Conservation (phyloP, 2,113 vertebrate genomes). For the Calyptomena viridis region DNA sequence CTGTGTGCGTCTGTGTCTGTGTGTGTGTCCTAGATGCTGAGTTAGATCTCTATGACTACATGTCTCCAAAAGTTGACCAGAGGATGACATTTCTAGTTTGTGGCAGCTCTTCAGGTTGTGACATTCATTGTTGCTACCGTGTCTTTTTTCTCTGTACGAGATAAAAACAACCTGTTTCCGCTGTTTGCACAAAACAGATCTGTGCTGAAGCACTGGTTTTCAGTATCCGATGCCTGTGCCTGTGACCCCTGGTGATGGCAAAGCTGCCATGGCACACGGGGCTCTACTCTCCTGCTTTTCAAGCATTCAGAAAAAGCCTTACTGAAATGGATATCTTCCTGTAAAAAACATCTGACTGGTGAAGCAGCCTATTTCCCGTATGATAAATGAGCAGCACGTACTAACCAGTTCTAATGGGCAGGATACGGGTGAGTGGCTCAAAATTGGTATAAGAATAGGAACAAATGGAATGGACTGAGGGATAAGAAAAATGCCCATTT, state of each 20-base stretch:
- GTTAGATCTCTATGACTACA: neutral
- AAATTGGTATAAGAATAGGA: conserved; percentile 30
- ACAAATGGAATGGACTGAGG: conserved; percentile 20
- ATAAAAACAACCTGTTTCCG: neutral
- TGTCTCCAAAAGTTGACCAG: neutral
- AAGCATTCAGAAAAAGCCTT: neutral
- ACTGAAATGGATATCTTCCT: neutral
- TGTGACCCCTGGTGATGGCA: neutral
- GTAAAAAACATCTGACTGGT: neutral
- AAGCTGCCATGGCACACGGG: neutral
- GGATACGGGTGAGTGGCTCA: neutral
- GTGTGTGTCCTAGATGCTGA: neutral
- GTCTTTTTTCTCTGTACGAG: neutral
- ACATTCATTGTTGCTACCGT: conserved; percentile 17
- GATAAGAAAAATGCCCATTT: neutral
- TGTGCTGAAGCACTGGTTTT: neutral
- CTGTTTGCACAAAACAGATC: neutral
- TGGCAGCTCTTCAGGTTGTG: neutral
- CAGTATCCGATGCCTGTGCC: accelerated
- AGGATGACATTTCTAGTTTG: conserved; percentile 5
- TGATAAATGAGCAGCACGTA: neutral
- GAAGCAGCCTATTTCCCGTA: neutral
- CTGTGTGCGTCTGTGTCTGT: neutral
- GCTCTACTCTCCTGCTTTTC: neutral
- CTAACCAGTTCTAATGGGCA: conserved; percentile 32